Conservation (phyloP, 2,113 vertebrate genomes). For the Maccullochella peelii region DNA sequence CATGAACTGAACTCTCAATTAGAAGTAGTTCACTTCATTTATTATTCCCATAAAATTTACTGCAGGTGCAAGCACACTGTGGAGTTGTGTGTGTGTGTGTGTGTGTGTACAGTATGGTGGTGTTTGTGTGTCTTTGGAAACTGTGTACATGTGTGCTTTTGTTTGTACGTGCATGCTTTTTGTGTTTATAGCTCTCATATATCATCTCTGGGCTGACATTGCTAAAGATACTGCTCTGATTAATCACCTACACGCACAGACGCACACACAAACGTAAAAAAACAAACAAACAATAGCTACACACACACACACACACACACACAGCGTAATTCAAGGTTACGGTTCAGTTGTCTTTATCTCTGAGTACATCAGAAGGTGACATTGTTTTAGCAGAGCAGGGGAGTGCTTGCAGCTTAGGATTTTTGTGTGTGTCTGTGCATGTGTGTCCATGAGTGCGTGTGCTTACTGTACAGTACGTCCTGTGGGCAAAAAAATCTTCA, state of each 20-base stretch:
- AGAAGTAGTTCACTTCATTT: slow-evolving; percentile 34
- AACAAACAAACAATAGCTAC: background rate
- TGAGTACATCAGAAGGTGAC: slow-evolving; percentile 22
- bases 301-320: slow-evolving; percentile 30
- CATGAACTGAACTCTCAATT: slow-evolving; percentile 40
- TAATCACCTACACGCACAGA: slow-evolving; percentile 43
- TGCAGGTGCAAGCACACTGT: slow-evolving; percentile 20
- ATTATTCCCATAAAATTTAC: slow-evolving; percentile 21
- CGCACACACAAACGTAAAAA: slow-evolving; percentile 1
- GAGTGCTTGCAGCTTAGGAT: slow-evolving; percentile 4
- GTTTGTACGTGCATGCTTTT: background rate
- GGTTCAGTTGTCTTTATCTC: slow-evolving; percentile 29
- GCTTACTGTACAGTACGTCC: background rate
- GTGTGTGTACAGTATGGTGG: background rate
- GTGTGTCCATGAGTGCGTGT: background rate
- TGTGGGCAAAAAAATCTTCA: background rate
- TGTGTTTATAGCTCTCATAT: slow-evolving; percentile 30
- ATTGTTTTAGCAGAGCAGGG: slow-evolving; percentile 35
- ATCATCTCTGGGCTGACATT: slow-evolving; percentile 45
- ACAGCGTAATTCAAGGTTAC: slow-evolving; percentile 43
- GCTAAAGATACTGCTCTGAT: slow-evolving; percentile 53
- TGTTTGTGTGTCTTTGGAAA: background rate
- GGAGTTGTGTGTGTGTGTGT: background rate
- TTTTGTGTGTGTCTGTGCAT: background rate
- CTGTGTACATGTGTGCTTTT: background rate